phyloP scores from a whole-genome alignment of 2,113 vertebrate species.

The Trichomycterus rosablanca region DNA sequence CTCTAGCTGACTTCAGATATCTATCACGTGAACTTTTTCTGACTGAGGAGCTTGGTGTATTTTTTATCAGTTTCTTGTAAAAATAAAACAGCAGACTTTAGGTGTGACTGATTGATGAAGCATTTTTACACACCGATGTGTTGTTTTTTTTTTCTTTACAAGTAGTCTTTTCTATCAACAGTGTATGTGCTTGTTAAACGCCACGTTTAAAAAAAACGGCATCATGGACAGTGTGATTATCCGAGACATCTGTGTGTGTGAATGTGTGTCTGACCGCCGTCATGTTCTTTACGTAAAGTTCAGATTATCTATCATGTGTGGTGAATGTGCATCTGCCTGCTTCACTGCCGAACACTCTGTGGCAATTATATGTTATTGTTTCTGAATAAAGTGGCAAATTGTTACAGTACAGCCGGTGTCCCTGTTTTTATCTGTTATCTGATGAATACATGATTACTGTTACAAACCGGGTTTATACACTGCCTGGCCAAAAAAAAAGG shows the following conservation, averaged over 20 bases:
- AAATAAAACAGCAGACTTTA: conserved; percentile 46
- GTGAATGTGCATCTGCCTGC: conserved; percentile 71
- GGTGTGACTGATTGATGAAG: conserved; percentile 39
- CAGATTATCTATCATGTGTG: conserved; percentile 60
- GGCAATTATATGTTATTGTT: conserved; percentile 53
- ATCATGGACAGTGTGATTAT: conserved; percentile 47
- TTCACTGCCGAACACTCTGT: conserved; percentile 71
- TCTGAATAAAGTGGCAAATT: conserved; percentile 70
- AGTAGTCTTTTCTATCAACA: conserved; percentile 54
- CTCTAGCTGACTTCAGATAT: conserved; percentile 16
- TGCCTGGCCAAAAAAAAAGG: too few relatives aligned
- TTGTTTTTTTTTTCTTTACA: conserved; percentile 58
- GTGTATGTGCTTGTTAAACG: conserved; percentile 61
- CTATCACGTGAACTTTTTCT: conserved; percentile 22
- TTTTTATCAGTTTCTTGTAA: conserved; percentile 36
- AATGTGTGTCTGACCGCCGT: conserved; percentile 61
- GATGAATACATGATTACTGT: too few relatives aligned
- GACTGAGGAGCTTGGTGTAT: conserved; percentile 22
- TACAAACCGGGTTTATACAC: too few relatives aligned
- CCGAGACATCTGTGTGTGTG: conserved; percentile 44
- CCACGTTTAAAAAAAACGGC: conserved; percentile 56
- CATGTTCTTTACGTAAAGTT: conserved; percentile 59
- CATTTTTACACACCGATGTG: conserved; percentile 57
- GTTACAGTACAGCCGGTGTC: conserved; percentile 24
- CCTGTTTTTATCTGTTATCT: too few relatives aligned